Evolutionary conservation across 2,797 vertebrate genomes (phyloP), one percentile per base, ranked within the genome.

Genomic region (Chelmon rostratus): DNA sequence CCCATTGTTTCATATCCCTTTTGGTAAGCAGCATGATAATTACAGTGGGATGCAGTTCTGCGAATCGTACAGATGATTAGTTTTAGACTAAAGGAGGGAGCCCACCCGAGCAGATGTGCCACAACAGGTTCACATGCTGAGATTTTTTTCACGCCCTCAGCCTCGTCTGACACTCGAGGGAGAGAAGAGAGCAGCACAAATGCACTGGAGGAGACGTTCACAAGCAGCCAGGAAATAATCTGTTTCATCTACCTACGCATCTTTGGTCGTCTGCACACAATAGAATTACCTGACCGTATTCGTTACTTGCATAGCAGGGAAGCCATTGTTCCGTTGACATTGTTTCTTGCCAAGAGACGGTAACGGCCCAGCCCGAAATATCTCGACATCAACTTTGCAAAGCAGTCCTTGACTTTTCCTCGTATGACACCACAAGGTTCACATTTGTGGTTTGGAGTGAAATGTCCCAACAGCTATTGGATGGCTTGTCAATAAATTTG

Each of bases 1-100:
- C 81, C 86, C 88, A 92, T 93, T 94, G 93, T 93, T 94, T 93
- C 93, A 90, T 88, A 93, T 92, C 88, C 90, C 81, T 89, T 85
- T 89, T 74, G 77, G 88, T 91, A 86, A 89, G 86, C 84, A 46
- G 89, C 88, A 70, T 78, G 86, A 87, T 93, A 89, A 93, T 94
- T 93, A 92, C 80, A 79, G 86, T 58, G 90, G 82, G 90, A 90
- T 82, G 86, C 81, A 76, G 82, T 75, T 83, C 82, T 89, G 88
- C 76, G 58, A 84, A 75, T 79, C 18, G 58, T 70, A 84, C 85
- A 88, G 85, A 88, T 79, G 83, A 91, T 90, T 91, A 75, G 83
- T 82, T 86, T 78, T 81, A 40, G 62, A 68, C 79, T 40, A 73
- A 78, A 77, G 75, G 81, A 81, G 81, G 68, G 68, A 88, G 82